Base-by-base conservation (phyloP, 2,113 vertebrate species). In the Urocitellus parryii region DNA sequence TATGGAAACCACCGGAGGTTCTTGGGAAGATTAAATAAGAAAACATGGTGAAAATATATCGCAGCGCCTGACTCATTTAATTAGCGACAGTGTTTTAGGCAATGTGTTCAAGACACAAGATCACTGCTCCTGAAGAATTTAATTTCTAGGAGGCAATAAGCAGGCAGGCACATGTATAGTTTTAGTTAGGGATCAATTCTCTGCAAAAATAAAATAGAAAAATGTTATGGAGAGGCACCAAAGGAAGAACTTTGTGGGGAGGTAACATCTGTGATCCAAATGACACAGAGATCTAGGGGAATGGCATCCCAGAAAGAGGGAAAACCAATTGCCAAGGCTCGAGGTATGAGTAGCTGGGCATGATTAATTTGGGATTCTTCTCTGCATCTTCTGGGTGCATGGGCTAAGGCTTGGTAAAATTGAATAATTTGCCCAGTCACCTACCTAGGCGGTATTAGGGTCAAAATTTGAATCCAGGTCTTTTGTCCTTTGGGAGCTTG, bases 91-190 rank as follows among this genome's bases (percentile, higher is more conserved):
- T 17, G 32, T 94, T 94, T 77, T 73, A 42, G 58, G 51, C 48
- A 61, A 22, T 13, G 11, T 29, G 79, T 8, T 63, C 3, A n/a
- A 90, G 73, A 77, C 32, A 85, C 39, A 77, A 73, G 81, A 83
- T 90, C 37, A 37, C 48, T 91, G 80, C 74, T 87, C 63, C 80
- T 65, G 24, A 39, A 78, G 53, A 86, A 83, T 63, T 79, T 56
- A 48, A 65, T 79, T 95, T 97, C 87, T 76, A 73, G 63, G 72
- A 53, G 45, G 61, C 58, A 89, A 45, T 45, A 80, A 87, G 27
- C 70, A 70, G 65, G 56, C 9, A 65, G 63, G 22, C 12, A 18
- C 67, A 48, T 9, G n/a, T 7, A 0, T 51, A 1, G n/a, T 82
- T 90, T 93, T 76, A 88, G n/a, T 73, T 51, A 93, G 73, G 42